These are phyloP conservation scores for Nesogale talazaci DNA, from an alignment of 2,113 vertebrate genomes.

Conservation along the genomic window DNA sequence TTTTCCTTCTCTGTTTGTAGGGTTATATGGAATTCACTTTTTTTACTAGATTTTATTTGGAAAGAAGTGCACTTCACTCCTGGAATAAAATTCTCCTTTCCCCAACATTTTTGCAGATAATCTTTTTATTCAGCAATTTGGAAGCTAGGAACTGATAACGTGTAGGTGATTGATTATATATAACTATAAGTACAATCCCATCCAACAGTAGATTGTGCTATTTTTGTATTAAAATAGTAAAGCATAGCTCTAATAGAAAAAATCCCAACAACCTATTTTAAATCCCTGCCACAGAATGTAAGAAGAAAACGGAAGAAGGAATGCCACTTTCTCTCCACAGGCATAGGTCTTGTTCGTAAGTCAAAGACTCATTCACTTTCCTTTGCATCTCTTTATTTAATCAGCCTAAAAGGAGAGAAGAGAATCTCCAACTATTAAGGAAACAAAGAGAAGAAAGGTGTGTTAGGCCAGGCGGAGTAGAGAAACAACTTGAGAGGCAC, in stretches of 20 bases:
- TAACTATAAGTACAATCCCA: neutral
- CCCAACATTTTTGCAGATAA: neutral
- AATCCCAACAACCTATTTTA: neutral
- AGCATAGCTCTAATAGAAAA: constrained; percentile 33
- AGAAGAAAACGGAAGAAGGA: constrained; percentile 16
- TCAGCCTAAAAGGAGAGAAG: constrained; percentile 86
- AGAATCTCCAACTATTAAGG: constrained; percentile 85
- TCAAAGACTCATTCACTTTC: constrained; percentile 29
- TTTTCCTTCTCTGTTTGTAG: neutral
- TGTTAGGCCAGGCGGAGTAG: too few species aligned
- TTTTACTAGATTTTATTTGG: constrained; percentile 1
- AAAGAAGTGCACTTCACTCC: neutral
- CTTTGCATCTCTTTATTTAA: constrained; percentile 17
- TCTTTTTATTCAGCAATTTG: too few species aligned
- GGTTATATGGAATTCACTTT: neutral
- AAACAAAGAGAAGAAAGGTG: constrained; percentile 87
- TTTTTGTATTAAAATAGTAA: neutral
- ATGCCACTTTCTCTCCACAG: neutral
- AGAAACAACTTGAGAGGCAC: too few species aligned
- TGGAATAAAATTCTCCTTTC: constrained; percentile 33
- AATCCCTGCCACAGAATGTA: constrained; percentile 22
- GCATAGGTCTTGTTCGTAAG: neutral
- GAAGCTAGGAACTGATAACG: too few species aligned
- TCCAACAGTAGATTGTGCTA: constrained; percentile 1
- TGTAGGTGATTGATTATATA: too few species aligned